Percentiles rank a stretch among this genome's conserved stretches.
Conservation (phyloP, 2,888 invertebrate species). For the Lymantria dispar region DNA sequence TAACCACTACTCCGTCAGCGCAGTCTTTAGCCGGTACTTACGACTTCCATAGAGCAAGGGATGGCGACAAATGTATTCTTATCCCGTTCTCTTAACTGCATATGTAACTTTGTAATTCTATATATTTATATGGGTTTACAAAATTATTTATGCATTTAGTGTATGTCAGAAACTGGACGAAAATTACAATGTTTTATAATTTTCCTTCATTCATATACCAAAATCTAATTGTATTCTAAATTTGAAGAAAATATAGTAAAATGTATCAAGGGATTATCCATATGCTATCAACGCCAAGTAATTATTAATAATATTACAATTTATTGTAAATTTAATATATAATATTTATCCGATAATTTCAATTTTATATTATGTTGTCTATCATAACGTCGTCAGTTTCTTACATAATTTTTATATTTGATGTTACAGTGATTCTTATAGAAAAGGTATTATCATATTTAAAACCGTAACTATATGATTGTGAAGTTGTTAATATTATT, state of each 20-base stretch:
- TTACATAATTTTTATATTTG: conserved; percentile 1
- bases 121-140: too few relatives aligned
- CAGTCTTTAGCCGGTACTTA: too few relatives aligned
- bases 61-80: too few relatives aligned
- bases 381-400: background rate
- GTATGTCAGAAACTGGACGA: background rate
- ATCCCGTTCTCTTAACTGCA: too few relatives aligned
- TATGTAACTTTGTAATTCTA: too few relatives aligned
- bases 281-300: conserved; percentile 3
- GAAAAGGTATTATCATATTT: background rate
- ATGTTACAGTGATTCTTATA: background rate
- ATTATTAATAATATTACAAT: background rate
- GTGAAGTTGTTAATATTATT: too few relatives aligned
- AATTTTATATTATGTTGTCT: conserved; percentile 9
- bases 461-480: background rate
- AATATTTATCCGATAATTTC: background rate
- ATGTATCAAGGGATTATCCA: conserved; percentile 6
- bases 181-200: background rate
- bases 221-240: background rate
- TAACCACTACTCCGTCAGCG: too few relatives aligned
- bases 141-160: too few relatives aligned
- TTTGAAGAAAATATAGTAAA: conserved; percentile 6
- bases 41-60: too few relatives aligned
- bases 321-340: background rate
- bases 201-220: too few relatives aligned